phyloP scores from a whole-genome alignment of 2,113 vertebrate genomes.

The Toxostoma redivivum region DNA sequence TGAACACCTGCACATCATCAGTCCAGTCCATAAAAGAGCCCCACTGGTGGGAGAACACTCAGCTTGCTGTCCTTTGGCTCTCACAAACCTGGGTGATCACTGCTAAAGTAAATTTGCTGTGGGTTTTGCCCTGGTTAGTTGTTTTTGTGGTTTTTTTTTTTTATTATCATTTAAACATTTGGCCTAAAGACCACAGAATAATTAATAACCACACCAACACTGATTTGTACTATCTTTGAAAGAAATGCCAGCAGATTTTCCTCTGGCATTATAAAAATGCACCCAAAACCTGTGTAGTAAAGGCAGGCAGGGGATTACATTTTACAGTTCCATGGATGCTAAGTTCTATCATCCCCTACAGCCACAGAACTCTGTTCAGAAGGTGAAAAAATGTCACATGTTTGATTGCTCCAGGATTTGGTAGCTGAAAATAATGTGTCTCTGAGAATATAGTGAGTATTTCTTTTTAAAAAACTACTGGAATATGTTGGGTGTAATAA shows the following conservation, averaged over 20 bases:
- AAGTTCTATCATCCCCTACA: not conserved
- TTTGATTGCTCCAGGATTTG: slow-evolving; percentile 7
- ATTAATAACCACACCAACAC: not conserved
- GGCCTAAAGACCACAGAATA: not conserved
- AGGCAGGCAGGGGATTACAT: not conserved
- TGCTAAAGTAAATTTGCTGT: not conserved
- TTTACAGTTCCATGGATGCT: not conserved
- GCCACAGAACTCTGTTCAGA: not conserved
- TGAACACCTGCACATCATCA: not conserved
- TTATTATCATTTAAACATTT: not conserved
- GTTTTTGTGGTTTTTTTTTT: not conserved
- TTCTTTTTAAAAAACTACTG: not conserved
- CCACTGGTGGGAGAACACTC: not conserved
- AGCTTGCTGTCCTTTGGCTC: not conserved
- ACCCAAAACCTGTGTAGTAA: not conserved
- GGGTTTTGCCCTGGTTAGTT: not conserved
- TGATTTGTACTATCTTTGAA: not conserved
- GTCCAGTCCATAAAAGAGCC: not conserved
- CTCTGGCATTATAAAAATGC: not conserved
- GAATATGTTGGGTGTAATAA: slow-evolving; percentile 5
- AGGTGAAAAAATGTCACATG: not conserved
- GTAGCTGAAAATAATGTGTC: slow-evolving; percentile 13
- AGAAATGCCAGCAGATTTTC: not conserved
- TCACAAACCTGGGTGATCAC: not conserved
- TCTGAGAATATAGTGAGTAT: not conserved